Evolutionary conservation across 2,113 vertebrate genomes (phyloP).

Genomic region (Coptodon rendalli): DNA sequence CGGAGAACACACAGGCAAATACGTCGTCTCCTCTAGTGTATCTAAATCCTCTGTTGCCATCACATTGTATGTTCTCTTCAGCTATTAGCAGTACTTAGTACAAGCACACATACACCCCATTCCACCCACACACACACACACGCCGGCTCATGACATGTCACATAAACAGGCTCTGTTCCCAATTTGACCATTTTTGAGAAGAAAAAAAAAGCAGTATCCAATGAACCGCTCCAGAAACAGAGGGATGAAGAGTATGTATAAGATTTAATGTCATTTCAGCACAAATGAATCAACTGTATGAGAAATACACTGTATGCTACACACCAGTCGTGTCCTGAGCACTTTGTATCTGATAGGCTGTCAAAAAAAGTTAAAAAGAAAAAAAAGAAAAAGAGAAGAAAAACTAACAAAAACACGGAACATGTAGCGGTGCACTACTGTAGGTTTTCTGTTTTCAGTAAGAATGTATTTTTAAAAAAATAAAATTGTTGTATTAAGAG

Average conservation of each 20-base stretch:
- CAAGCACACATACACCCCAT: background rate
- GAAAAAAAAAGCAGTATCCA: background rate
- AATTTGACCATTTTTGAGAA: background rate
- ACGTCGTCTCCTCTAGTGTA: background rate
- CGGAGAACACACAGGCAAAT: background rate
- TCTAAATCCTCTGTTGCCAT: background rate
- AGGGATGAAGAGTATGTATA: slow-evolving; percentile 12
- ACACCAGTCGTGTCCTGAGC: slow-evolving; percentile 65
- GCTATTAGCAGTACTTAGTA: background rate
- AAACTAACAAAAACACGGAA: background rate
- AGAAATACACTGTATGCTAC: slow-evolving; percentile 51
- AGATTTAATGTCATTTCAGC: slow-evolving; percentile 50
- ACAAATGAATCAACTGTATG: slow-evolving; percentile 55
- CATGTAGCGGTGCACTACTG: slow-evolving; percentile 67
- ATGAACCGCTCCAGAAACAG: slow-evolving; percentile 1
- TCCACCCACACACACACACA: background rate
- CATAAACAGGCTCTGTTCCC: background rate
- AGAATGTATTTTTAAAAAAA: slow-evolving; percentile 61
- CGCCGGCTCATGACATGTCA: background rate
- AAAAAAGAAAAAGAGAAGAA: background rate
- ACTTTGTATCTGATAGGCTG: slow-evolving; percentile 67
- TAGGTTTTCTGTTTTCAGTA: slow-evolving; percentile 50
- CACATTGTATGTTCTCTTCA: background rate
- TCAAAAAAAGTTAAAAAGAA: background rate
- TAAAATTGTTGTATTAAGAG: slow-evolving; percentile 30